phyloP scores from a whole-genome alignment of 2,888 invertebrate genomes.

The Clusia tigrina region DNA sequence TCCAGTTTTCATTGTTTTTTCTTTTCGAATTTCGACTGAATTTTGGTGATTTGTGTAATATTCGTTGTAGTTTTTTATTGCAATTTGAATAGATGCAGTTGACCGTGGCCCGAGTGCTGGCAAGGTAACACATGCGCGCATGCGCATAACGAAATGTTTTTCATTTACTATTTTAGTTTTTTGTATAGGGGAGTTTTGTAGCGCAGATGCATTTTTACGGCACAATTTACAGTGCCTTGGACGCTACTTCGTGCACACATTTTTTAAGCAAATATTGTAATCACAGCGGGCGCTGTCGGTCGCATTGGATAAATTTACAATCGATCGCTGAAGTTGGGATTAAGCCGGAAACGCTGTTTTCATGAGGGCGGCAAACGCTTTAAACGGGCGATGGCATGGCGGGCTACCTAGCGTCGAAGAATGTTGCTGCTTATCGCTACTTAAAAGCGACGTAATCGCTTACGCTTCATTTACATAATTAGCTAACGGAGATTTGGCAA shows the following conservation, averaged over 20 bases:
- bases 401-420: no score
- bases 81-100: conserved; percentile 31
- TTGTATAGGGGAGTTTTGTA: conserved; percentile 26
- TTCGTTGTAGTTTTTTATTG: conserved; percentile 26
- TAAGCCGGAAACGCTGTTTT: conserved; percentile 25
- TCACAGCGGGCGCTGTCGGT: conserved; percentile 40
- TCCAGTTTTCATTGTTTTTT: conserved; percentile 1
- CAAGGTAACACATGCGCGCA: conserved; percentile 17
- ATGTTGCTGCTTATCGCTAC: no score
- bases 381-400: neutral
- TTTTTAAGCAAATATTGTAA: conserved; percentile 49
- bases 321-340: neutral
- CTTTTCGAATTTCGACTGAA: neutral
- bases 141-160: conserved; percentile 15
- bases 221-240: no score
- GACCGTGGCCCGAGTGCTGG: conserved; percentile 37
- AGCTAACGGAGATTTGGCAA: no score
- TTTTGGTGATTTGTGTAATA: no score
- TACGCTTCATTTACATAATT: no score
- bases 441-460: no score
- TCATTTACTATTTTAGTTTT: conserved; percentile 28
- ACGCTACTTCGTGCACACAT: no score
- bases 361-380: no score
- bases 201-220: conserved; percentile 28
- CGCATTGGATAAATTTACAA: neutral